Conservation (phyloP, 53 echinoderm and acorn worm genomes). For the Echinometra lucunter region DNA sequence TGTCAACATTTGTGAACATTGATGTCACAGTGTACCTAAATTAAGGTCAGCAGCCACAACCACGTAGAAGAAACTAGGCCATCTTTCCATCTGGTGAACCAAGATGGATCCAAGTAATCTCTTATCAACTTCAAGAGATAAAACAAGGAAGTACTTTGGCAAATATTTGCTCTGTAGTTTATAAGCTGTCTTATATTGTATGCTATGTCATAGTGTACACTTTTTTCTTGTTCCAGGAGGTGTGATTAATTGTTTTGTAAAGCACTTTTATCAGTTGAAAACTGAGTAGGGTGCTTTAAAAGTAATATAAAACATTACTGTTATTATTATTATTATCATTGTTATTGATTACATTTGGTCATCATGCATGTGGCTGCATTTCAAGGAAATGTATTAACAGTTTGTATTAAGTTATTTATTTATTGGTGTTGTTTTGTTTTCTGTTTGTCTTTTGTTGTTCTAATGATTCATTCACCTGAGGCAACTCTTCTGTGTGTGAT, state of each 20-base stretch:
- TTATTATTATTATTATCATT: too few species aligned
- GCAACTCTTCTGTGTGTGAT: constrained; percentile 5
- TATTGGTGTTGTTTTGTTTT: not conserved
- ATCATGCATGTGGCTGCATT: not conserved
- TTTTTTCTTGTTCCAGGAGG: not conserved
- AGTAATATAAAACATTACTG: too few species aligned
- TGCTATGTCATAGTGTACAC: not conserved
- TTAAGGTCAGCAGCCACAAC: not conserved
- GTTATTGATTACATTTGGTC: too few species aligned
- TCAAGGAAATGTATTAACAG: not conserved
- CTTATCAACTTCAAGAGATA: not conserved
- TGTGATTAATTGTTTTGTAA: too few species aligned
- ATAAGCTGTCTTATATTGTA: not conserved
- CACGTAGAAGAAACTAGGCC: not conserved
- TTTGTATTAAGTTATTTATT: not conserved
- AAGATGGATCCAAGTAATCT: not conserved
- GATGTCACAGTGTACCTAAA: not conserved
- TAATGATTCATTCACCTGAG: not conserved
- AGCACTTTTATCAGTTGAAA: too few species aligned
- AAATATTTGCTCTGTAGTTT: not conserved
- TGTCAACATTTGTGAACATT: not conserved
- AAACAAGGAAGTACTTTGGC: not conserved
- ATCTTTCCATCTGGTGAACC: not conserved
- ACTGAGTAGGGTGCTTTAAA: too few species aligned
- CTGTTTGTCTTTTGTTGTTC: not conserved